Base-by-base conservation (phyloP, 2,888 invertebrate species). In the Eurytoma californica region DNA sequence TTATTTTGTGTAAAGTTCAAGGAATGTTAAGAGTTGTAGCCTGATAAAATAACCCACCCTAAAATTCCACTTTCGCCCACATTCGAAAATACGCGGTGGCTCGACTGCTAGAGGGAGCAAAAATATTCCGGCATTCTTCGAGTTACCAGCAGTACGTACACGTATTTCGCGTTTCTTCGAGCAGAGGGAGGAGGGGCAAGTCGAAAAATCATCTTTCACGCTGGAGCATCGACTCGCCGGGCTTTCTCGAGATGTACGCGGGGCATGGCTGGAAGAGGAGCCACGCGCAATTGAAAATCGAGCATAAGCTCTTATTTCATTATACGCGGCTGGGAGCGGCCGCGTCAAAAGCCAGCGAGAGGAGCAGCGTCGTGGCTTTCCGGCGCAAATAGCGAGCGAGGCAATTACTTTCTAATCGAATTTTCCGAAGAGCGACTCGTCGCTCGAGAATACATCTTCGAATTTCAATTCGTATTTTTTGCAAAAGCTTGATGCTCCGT, bases 231-330 rank as follows among this genome's bases (percentile, higher is more conserved):
- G 53, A n/a, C 13, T 28, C 61, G 61, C 18, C 5, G 24, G 1
- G 24, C 28, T 63, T 53, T 65, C 65, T 73, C 63, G 72, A 65
- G 65, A 63, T 20, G 16, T 24, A 5, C 14, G 18, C 16, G 30
- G 30, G 39, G 12, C 39, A 28, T 53, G 51, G 63, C 2, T 60
- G 30, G 49, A n/a, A 53, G 69, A 16, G 58, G 24, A 14, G n/a
- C 58, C 39, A 7, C 39, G 39, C 24, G 39, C 39, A 39, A 7
- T 5, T 65, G 28, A 77, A 69, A 77, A 77, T 77, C 70, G 70
- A 70, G 70, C 68, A 20, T 76, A 70, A 77, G 65, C 69, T 63
- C 76, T 77, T 77, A 63, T 70, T 77, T 69, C 76, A 77, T 77
- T 70, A 77, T 51, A 49, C 47, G 55, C 30, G 60, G 30, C 51